A percentile compares a stretch with the other conserved stretches of the same genome.
These are phyloP conservation scores for Drosophila ogumai DNA, from an alignment of 1,140 invertebrate species.

Conservation along the genomic window DNA sequence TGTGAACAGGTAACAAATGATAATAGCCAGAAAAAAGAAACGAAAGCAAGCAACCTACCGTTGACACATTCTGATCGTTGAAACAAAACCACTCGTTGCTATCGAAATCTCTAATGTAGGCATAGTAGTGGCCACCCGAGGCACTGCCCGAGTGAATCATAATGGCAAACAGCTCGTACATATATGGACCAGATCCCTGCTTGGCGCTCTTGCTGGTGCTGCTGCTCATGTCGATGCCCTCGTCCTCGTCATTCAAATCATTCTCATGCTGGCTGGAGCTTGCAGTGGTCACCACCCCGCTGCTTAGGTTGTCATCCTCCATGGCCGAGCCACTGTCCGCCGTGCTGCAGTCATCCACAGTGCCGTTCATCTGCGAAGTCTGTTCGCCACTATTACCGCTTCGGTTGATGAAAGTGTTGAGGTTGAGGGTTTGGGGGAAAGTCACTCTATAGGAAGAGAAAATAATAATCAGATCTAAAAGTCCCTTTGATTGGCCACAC, in stretches of 20 bases:
- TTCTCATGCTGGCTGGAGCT: constrained; percentile 81
- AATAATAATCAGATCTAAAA: neutral
- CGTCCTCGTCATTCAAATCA: constrained; percentile 86
- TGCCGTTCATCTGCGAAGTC: constrained; percentile 57
- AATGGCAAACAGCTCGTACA: constrained; percentile 96
- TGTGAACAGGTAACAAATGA: constrained; percentile 61
- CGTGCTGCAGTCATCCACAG: constrained; percentile 88
- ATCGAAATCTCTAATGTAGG: constrained; percentile 95
- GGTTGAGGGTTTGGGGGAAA: constrained; percentile 93
- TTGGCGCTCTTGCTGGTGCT: constrained; percentile 84
- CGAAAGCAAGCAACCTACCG: constrained; percentile 84
- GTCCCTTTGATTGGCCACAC: constrained; percentile 38
- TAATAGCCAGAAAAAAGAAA: neutral
- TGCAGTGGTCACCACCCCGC: constrained; percentile 76
- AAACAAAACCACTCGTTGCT: constrained; percentile 93
- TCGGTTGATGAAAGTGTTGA: constrained; percentile 89
- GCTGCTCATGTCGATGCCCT: constrained; percentile 89
- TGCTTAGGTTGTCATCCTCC: constrained; percentile 88
- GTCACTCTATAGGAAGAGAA: constrained; percentile 88
- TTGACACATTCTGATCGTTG: constrained; percentile 91
- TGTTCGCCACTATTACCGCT: constrained; percentile 49
- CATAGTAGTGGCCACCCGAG: constrained; percentile 96
- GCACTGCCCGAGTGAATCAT: constrained; percentile 98
- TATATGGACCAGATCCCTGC: constrained; percentile 88
- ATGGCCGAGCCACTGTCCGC: constrained; percentile 89